A percentile compares a stretch with the other conserved stretches of the same genome.
Conservation (phyloP, 2,797 vertebrate genomes). For the Micrastur ruficollis region DNA sequence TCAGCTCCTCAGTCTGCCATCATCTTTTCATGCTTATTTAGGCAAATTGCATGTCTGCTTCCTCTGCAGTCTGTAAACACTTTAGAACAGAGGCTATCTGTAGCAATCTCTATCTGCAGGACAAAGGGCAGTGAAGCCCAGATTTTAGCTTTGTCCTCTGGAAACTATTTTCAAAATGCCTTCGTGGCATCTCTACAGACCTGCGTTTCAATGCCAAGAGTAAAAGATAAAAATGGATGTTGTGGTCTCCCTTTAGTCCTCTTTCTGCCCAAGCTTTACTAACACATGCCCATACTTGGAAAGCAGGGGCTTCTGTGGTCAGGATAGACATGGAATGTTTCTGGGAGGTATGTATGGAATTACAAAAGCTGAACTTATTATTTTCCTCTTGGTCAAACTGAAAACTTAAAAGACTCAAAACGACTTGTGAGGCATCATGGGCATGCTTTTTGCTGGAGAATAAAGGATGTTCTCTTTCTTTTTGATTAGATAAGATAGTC, state of each 20-base stretch:
- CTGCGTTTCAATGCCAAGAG: not conserved
- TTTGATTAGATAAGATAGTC: not conserved
- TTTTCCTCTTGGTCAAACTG: not conserved
- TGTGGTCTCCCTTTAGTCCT: not conserved
- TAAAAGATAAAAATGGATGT: not conserved
- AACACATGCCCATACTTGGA: not conserved
- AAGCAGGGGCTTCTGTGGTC: not conserved
- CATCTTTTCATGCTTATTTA: not conserved
- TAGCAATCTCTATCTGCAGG: not conserved
- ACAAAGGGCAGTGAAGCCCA: not conserved
- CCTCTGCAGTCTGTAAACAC: not conserved
- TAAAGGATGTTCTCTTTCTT: not conserved
- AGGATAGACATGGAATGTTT: not conserved
- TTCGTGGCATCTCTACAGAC: not conserved
- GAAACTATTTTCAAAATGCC: not conserved
- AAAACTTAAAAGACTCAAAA: not conserved
- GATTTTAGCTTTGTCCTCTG: not conserved
- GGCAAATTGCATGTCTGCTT: not conserved
- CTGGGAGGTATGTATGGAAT: not conserved
- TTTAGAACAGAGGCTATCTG: not conserved
- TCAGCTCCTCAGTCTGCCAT: not conserved
- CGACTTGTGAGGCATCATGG: not conserved
- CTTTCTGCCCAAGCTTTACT: not conserved
- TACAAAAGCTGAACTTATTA: not conserved
- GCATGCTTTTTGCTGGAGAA: not conserved